Evolutionary conservation across 2,797 vertebrate species (phyloP).

Genomic region (Synanceia verrucosa): DNA sequence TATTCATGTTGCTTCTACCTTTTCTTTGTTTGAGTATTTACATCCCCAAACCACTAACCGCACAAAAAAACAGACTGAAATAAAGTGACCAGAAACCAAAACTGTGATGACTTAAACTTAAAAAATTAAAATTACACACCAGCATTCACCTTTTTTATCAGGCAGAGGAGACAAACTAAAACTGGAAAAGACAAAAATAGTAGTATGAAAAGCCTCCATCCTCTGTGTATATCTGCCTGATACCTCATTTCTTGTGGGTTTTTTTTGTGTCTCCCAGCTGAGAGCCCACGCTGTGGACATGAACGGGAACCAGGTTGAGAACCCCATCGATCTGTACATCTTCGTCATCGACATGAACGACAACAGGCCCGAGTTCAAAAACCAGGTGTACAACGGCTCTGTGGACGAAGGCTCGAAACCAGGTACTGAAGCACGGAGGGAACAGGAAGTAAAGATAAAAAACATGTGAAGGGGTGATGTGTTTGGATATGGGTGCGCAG

Average conservation of each 20-base stretch:
- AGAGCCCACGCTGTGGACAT: constrained; percentile 95
- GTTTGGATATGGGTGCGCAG: neutral
- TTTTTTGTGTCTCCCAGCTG: constrained; percentile 78
- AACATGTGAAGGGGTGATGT: neutral
- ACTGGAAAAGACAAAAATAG: neutral
- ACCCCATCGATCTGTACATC: constrained; percentile 96
- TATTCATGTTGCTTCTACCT: constrained; percentile 35
- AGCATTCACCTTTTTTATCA: neutral
- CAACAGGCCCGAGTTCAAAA: constrained; percentile 93
- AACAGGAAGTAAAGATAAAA: neutral
- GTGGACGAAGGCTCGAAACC: constrained; percentile 95
- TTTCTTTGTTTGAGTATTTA: constrained; percentile 6
- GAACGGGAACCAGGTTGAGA: constrained; percentile 97
- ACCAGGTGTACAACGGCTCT: constrained; percentile 94
- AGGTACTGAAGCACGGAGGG: constrained; percentile 74
- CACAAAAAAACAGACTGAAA: neutral
- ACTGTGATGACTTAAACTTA: neutral
- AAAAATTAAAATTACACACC: neutral
- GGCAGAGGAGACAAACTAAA: neutral
- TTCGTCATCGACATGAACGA: constrained; percentile 97
- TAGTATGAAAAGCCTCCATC: neutral
- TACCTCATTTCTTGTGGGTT: neutral
- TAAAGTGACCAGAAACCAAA: neutral
- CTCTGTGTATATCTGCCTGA: no score
- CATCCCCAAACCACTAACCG: neutral